phyloP scores from a whole-genome alignment of 2,888 invertebrate species.

The Ormyrus rosae region DNA sequence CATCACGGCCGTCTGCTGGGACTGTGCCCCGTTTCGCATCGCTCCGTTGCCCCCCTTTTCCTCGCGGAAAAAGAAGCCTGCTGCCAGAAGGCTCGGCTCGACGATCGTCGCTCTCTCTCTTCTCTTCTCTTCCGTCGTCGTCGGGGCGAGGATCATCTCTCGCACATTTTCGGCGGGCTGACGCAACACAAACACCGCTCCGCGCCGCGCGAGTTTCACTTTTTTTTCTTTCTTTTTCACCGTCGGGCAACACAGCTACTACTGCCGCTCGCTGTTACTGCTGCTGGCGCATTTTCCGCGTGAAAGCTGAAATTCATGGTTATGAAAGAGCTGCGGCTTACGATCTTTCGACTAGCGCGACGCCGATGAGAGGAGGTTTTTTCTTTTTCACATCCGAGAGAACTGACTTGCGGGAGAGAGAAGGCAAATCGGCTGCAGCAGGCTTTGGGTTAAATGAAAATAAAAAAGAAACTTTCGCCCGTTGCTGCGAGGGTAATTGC shows the following conservation, averaged over 20 bases:
- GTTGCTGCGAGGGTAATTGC: no score
- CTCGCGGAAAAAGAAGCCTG: not conserved
- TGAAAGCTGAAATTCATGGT: conserved; percentile 53
- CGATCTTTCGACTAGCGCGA: conserved; percentile 23
- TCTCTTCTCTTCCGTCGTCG: conserved; percentile 1
- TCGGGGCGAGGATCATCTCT: conserved; percentile 28
- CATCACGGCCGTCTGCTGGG: conserved; percentile 72
- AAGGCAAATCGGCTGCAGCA: not conserved
- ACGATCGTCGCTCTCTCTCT: not conserved
- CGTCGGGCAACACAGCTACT: not conserved
- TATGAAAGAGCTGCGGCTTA: conserved; percentile 38
- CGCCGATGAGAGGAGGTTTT: conserved; percentile 34
- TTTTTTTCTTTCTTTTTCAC: conserved; percentile 37
- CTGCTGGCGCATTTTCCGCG: conserved; percentile 40
- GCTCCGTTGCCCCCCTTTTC: conserved; percentile 3
- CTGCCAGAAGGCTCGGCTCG: not conserved
- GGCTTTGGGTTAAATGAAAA: no score
- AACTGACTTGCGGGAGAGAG: not conserved
- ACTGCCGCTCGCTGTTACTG: not conserved
- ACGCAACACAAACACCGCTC: not conserved
- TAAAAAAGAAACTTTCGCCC: no score
- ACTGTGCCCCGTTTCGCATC: conserved; percentile 69
- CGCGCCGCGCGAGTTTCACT: conserved; percentile 8
- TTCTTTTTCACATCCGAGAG: conserved; percentile 14
- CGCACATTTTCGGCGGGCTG: conserved; percentile 44